These are phyloP conservation scores for Crocallis elinguaria DNA, from an alignment of 2,888 invertebrate species.

Conservation along the genomic window DNA sequence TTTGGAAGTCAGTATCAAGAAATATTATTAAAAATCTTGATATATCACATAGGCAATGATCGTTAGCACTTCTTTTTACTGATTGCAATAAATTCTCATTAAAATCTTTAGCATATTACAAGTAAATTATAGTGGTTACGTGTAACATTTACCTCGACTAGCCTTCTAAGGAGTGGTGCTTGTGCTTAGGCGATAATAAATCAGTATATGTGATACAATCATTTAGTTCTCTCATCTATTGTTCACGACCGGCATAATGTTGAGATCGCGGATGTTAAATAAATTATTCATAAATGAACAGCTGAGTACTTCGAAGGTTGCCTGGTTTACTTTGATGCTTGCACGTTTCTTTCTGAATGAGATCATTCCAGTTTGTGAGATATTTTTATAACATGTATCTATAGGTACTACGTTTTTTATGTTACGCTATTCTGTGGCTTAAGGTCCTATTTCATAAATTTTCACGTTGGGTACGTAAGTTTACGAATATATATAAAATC, in stretches of 20 bases:
- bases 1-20: neutral
- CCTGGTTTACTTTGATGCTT: conserved; percentile 4
- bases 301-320: conserved; percentile 24
- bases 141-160: conserved; percentile 33
- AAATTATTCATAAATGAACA: conserved; percentile 64
- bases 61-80: conserved; percentile 3
- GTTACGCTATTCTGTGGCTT: too few relatives aligned
- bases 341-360: neutral
- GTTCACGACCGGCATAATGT: conserved; percentile 56
- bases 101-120: conserved; percentile 19
- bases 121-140: conserved; percentile 33
- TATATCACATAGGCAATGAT: neutral
- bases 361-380: neutral
- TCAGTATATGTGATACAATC: conserved; percentile 63
- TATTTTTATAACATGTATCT: neutral
- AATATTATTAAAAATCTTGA: neutral
- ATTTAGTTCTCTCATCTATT: conserved; percentile 60
- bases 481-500: too few relatives aligned
- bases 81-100: conserved; percentile 19
- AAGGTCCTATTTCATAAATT: too few relatives aligned
- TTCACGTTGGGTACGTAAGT: too few relatives aligned
- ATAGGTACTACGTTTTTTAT: too few relatives aligned
- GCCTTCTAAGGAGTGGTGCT: conserved; percentile 43
- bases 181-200: conserved; percentile 56
- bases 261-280: conserved; percentile 63